Evolutionary conservation across 2,797 vertebrate genomes (phyloP).

Genomic region (Takifugu ocellatus): DNA sequence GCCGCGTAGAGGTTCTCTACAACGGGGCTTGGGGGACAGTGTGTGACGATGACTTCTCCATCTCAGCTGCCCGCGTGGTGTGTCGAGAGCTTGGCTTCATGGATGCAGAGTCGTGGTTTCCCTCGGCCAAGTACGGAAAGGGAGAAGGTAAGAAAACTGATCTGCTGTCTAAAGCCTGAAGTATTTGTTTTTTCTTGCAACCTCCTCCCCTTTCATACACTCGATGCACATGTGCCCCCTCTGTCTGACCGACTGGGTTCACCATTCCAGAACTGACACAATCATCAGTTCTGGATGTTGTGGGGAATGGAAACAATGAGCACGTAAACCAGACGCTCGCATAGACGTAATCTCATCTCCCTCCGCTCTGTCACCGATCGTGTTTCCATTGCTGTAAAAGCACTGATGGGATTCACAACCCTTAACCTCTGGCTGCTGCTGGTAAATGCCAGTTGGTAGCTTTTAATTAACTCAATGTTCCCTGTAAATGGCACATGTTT

Average conservation of each 20-base stretch:
- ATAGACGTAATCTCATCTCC: conserved; percentile 47
- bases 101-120: conserved; percentile 83
- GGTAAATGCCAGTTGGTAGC: conserved; percentile 20
- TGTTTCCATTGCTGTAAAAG: conserved; percentile 31
- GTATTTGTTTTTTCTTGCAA: not conserved
- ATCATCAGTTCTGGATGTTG: conserved; percentile 23
- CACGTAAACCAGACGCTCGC: conserved; percentile 21
- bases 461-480: conserved; percentile 28
- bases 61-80: conserved; percentile 83
- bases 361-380: conserved; percentile 15
- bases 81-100: conserved; percentile 89
- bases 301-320: conserved; percentile 41
- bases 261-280: conserved; percentile 40
- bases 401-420: conserved; percentile 23
- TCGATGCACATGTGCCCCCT: conserved; percentile 36
- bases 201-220: conserved; percentile 21
- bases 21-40: conserved; percentile 90
- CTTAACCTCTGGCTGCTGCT: conserved; percentile 23
- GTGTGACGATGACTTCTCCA: conserved; percentile 95
- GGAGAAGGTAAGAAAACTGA: conserved; percentile 83
- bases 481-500: conserved; percentile 35
- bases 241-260: conserved; percentile 49
- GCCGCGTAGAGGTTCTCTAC: conserved; percentile 88
- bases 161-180: too few species aligned
- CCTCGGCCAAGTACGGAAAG: conserved; percentile 86